phyloP scores from a whole-genome alignment of 2,888 invertebrate species.

The Tetrapedia diversipes region DNA sequence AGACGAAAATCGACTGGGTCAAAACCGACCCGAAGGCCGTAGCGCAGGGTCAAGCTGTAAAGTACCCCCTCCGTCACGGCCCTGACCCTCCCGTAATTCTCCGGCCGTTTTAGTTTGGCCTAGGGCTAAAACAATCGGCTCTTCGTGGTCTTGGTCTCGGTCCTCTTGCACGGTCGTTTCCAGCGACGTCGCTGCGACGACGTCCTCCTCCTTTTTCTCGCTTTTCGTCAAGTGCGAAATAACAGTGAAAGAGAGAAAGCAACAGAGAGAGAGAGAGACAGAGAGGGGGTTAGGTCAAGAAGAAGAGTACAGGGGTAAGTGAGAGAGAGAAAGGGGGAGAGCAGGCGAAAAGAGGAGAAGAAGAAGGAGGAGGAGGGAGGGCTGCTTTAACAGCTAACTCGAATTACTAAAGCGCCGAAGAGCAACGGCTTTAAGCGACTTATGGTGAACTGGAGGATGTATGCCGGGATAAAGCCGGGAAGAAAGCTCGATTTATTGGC shows the following conservation, averaged over 20 bases:
- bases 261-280: conserved; percentile 24
- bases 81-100: conserved; percentile 61
- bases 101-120: conserved; percentile 72
- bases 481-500: conserved; percentile 61
- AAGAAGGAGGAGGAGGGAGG: not conserved
- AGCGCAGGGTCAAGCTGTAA: too few species aligned
- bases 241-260: conserved; percentile 64
- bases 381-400: conserved; percentile 62
- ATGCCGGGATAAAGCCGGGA: conserved; percentile 55
- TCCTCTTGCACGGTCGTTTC: conserved; percentile 63
- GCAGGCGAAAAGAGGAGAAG: too few species aligned
- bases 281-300: conserved; percentile 25
- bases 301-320: not conserved
- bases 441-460: conserved; percentile 54
- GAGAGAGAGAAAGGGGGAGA: conserved; percentile 10
- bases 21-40: too few species aligned
- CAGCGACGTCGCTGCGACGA: conserved; percentile 62
- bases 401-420: conserved; percentile 71
- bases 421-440: conserved; percentile 69
- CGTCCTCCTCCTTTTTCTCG: conserved; percentile 67
- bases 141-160: conserved; percentile 68
- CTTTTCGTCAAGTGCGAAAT: conserved; percentile 79
- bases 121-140: conserved; percentile 77
- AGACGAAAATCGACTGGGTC: too few species aligned
- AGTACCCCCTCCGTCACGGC: conserved; percentile 62